Conservation (phyloP, 2,113 vertebrate species). For the Apodemus sylvaticus region DNA sequence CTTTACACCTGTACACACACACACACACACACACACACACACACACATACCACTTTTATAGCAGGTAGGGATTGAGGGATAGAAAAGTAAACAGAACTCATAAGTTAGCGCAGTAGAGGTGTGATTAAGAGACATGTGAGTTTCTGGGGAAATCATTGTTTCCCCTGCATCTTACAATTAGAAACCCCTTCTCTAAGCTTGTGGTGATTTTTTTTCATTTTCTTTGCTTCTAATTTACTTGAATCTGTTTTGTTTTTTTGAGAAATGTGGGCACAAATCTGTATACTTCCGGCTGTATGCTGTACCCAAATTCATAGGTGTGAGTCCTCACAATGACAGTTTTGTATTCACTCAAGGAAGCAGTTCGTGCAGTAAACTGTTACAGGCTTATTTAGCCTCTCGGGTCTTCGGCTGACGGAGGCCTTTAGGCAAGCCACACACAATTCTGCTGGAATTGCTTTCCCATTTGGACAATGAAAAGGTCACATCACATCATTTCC, state of each 20-base stretch:
- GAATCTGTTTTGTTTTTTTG: background rate
- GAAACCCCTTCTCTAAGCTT: background rate
- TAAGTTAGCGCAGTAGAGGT: background rate
- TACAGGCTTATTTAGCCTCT: background rate
- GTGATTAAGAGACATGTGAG: background rate
- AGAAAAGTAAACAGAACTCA: background rate
- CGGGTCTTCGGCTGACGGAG: background rate
- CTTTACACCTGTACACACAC: too few species aligned
- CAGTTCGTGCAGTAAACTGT: background rate
- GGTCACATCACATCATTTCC: background rate
- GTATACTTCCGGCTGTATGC: background rate
- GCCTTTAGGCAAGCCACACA: background rate
- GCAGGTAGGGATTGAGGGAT: background rate
- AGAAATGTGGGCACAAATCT: background rate
- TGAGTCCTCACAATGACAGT: background rate
- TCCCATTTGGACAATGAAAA: conserved; percentile 40
- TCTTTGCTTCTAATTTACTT: background rate
- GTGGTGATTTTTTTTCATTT: background rate
- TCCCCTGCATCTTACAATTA: background rate
- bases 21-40: too few species aligned
- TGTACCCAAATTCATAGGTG: conserved; percentile 14
- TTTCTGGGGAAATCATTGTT: background rate
- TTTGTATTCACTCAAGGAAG: background rate
- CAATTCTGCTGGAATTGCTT: conserved; percentile 2
- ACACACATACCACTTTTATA: too few species aligned